These are phyloP conservation scores for Callopanchax toddi DNA, from an alignment of 2,113 vertebrate genomes.

Conservation along the genomic window DNA sequence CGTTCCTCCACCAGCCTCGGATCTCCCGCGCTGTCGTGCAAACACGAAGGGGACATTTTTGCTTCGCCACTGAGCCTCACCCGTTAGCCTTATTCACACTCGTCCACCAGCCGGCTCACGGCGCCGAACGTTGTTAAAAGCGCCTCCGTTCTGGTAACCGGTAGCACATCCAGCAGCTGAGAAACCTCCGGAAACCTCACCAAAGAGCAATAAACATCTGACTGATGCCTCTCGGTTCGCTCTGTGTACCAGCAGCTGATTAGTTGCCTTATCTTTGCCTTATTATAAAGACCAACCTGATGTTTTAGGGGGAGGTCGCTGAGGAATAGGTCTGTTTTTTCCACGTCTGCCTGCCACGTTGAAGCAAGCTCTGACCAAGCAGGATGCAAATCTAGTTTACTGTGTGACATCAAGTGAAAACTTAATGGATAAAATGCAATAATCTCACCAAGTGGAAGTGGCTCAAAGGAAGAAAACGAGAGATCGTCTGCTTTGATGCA, in stretches of 20 bases:
- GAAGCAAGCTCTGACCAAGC: conserved; percentile 33
- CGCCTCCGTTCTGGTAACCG: conserved; percentile 51
- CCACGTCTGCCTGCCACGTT: conserved; percentile 15
- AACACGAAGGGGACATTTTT: conserved; percentile 40
- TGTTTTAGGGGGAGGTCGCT: conserved; percentile 35
- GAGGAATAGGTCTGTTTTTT: conserved; percentile 3
- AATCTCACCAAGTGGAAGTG: conserved; percentile 18
- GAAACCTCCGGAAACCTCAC: conserved; percentile 66
- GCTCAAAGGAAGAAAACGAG: conserved; percentile 1
- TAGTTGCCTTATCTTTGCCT: conserved; percentile 57
- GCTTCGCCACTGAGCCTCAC: conserved; percentile 53
- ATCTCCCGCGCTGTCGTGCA: conserved; percentile 41
- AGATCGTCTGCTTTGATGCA: conserved; percentile 37
- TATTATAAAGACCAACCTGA: conserved; percentile 36
- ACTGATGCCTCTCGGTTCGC: conserved; percentile 15
- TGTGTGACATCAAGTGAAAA: conserved; percentile 24
- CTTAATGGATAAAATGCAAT: conserved; percentile 26
- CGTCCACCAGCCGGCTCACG: conserved; percentile 12
- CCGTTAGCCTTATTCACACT: conserved; percentile 54
- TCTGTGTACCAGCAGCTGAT: conserved; percentile 52
- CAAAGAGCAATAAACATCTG: conserved; percentile 62
- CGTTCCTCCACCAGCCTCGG: conserved; percentile 19
- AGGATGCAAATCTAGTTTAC: conserved; percentile 25
- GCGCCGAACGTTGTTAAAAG: conserved; percentile 41
- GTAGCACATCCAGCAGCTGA: conserved; percentile 58